A percentile compares a stretch with the other conserved stretches of the same genome.
phyloP scores from a whole-genome alignment of 2,888 invertebrate genomes.

The Sesia apiformis region DNA sequence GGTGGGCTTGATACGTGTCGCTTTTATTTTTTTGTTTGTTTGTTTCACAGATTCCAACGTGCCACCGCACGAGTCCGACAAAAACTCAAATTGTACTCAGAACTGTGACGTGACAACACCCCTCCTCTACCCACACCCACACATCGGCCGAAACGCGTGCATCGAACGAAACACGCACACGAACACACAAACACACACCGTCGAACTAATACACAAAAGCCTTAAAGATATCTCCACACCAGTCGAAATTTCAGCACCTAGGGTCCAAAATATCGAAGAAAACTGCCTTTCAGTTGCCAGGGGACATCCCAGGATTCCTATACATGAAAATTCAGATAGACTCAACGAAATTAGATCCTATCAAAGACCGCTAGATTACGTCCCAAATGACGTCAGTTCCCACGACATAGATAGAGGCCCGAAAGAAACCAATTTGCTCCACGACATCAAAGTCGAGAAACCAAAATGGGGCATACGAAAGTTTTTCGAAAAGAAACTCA shows the following conservation, averaged over 20 bases:
- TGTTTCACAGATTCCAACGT: not conserved
- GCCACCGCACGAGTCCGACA: slow-evolving; percentile 35
- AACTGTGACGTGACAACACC: slow-evolving; percentile 61
- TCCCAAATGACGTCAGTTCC: slow-evolving; percentile 81
- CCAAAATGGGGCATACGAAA: slow-evolving; percentile 56
- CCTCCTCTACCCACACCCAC: slow-evolving; percentile 78
- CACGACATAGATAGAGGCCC: slow-evolving; percentile 41
- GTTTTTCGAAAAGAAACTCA: slow-evolving; percentile 53
- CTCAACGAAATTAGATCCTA: slow-evolving; percentile 52
- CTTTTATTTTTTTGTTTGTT: no score
- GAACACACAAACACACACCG: slow-evolving; percentile 72
- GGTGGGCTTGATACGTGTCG: no score
- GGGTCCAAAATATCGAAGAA: slow-evolving; percentile 30
- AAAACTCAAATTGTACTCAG: slow-evolving; percentile 49
- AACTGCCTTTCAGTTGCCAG: slow-evolving; percentile 55
- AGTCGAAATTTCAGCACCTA: slow-evolving; percentile 13
- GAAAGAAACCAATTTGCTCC: slow-evolving; percentile 57
- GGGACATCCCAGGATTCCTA: slow-evolving; percentile 19
- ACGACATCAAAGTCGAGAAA: slow-evolving; percentile 47
- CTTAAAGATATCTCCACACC: slow-evolving; percentile 66
- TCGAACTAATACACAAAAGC: slow-evolving; percentile 76
- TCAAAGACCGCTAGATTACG: slow-evolving; percentile 74
- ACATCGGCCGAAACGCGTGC: slow-evolving; percentile 79
- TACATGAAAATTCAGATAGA: slow-evolving; percentile 35
- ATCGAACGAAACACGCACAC: slow-evolving; percentile 81